phyloP scores from a whole-genome alignment of 2,888 invertebrate species.

The Parelbella ahira region DNA sequence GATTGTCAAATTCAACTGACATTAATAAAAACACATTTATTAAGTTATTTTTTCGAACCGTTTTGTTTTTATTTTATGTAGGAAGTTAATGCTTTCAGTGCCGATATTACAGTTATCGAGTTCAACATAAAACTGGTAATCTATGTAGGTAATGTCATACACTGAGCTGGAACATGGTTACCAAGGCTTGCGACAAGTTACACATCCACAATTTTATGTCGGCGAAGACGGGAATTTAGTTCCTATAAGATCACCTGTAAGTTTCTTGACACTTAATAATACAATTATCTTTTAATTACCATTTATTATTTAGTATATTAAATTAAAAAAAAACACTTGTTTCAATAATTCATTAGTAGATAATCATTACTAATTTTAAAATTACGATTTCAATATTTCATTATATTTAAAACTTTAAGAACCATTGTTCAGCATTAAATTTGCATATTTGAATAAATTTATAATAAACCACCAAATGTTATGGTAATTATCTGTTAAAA shows the following conservation, averaged over 20 bases:
- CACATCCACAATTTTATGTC: conserved; percentile 86
- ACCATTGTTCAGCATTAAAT: neutral
- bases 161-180: conserved; percentile 96
- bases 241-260: conserved; percentile 80
- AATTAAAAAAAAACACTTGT: too few relatives aligned
- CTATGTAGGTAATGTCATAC: conserved; percentile 88
- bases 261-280: conserved; percentile 42
- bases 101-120: conserved; percentile 4
- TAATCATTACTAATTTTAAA: too few relatives aligned
- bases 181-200: conserved; percentile 89
- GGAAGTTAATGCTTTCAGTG: conserved; percentile 10
- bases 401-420: too few relatives aligned
- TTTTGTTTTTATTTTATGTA: conserved; percentile 18
- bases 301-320: too few relatives aligned
- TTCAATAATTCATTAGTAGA: too few relatives aligned
- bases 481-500: conserved; percentile 1
- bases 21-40: neutral
- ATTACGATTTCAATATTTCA: too few relatives aligned
- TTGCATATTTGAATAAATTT: conserved; percentile 1
- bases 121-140: conserved; percentile 28
- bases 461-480: too few relatives aligned
- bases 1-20: too few relatives aligned
- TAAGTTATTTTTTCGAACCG: conserved; percentile 4
- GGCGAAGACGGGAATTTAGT: conserved; percentile 85
- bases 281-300: too few relatives aligned